phyloP scores from a whole-genome alignment of 2,888 invertebrate species.

The Drosophila fungiperda region DNA sequence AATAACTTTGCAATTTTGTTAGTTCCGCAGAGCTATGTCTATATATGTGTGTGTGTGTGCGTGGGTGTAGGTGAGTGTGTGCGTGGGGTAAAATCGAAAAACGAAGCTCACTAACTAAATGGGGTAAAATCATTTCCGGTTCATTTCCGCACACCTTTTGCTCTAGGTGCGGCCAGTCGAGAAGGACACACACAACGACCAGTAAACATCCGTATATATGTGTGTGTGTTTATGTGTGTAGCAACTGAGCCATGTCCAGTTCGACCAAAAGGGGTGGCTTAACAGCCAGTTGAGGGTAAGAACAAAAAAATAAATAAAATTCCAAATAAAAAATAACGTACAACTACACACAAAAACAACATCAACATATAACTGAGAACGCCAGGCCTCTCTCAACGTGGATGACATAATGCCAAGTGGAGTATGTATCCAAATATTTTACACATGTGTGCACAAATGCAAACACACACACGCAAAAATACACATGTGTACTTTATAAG shows the following conservation, averaged over 20 bases:
- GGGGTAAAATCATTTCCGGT: conserved; percentile 73
- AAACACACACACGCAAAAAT: conserved; percentile 11
- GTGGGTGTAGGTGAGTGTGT: not conserved
- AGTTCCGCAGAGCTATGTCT: not conserved
- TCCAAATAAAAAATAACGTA: conserved; percentile 32
- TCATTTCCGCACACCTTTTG: conserved; percentile 62
- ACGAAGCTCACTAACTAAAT: conserved; percentile 39
- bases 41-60: not conserved
- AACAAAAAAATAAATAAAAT: conserved; percentile 21
- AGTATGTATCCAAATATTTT: conserved; percentile 35
- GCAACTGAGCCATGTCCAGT: conserved; percentile 65
- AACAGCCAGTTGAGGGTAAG: conserved; percentile 38
- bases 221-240: conserved; percentile 3
- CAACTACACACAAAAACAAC: conserved; percentile 19
- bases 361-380: conserved; percentile 30
- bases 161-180: conserved; percentile 49
- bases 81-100: not conserved
- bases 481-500: conserved; percentile 5
- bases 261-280: conserved; percentile 63
- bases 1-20: conserved; percentile 33
- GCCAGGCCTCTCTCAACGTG: conserved; percentile 63
- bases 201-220: conserved; percentile 21
- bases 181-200: conserved; percentile 36
- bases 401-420: conserved; percentile 73
- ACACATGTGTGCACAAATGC: conserved; percentile 1